A percentile compares a stretch with the other conserved stretches of the same genome.
Evolutionary conservation across 1,140 invertebrate species (phyloP).

Genomic region (Hylaeus volcanicus): DNA sequence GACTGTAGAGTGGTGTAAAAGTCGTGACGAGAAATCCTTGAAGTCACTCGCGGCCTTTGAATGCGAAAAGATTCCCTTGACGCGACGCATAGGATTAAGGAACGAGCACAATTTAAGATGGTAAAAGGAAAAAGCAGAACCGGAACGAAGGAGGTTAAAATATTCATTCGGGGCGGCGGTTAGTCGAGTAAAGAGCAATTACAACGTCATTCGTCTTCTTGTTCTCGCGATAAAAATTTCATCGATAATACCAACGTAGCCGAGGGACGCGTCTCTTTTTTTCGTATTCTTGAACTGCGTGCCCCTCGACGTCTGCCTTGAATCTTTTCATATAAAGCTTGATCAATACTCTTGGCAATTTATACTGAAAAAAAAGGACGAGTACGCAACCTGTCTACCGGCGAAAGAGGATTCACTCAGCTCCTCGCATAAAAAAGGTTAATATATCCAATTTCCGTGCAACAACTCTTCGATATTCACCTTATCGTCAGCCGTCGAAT

Average conservation of each 20-base stretch:
- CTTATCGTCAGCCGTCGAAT: neutral
- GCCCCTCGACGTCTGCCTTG: neutral
- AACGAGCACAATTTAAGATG: neutral
- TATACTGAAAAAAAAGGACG: neutral
- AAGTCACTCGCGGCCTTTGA: no score
- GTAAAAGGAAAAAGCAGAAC: no score
- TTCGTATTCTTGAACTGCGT: neutral
- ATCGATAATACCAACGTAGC: slow-evolving; percentile 12
- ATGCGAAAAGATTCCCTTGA: no score
- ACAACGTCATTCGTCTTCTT: slow-evolving; percentile 1
- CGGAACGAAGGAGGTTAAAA: neutral
- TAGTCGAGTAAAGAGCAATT: slow-evolving; percentile 23
- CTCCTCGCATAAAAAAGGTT: neutral
- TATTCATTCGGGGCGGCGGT: slow-evolving; percentile 1
- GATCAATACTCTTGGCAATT: neutral
- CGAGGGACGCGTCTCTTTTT: neutral
- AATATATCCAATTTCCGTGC: slow-evolving; percentile 20
- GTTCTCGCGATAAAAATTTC: neutral
- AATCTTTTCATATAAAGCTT: no score
- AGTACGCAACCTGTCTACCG: slow-evolving; percentile 1
- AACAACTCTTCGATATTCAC: slow-evolving; percentile 22
- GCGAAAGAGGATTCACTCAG: slow-evolving; percentile 1
- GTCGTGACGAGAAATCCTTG: no score
- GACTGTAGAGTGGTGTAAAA: no score
- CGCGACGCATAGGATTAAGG: no score